Percentiles rank a stretch among this genome's conserved stretches.
These are phyloP conservation scores for Hoplias malabaricus DNA, from an alignment of 2,113 vertebrate genomes.

Conservation along the genomic window DNA sequence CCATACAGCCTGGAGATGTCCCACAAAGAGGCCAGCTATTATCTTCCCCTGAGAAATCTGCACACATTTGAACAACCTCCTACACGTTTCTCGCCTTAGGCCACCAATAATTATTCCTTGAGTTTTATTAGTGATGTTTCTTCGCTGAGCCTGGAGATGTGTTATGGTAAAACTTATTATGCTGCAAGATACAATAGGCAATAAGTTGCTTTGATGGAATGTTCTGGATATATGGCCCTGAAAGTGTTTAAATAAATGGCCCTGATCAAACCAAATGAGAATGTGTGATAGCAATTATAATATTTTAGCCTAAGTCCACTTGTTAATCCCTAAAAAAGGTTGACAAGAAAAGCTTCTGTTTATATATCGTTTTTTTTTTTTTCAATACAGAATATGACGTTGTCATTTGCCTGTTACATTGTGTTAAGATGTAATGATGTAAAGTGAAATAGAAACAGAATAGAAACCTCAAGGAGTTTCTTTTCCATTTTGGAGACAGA, in stretches of 20 bases:
- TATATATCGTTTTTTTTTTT: no score
- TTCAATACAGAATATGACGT: neutral
- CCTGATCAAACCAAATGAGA: neutral
- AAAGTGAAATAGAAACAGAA: no score
- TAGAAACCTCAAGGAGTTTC: no score
- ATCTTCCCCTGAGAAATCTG: slow-evolving; percentile 27
- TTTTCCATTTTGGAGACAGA: no score
- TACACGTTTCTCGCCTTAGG: slow-evolving; percentile 26
- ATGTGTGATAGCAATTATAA: neutral
- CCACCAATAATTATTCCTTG: slow-evolving; percentile 40
- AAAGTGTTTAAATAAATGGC: slow-evolving; percentile 9
- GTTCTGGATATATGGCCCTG: neutral
- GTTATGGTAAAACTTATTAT: neutral
- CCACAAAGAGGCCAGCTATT: slow-evolving; percentile 21
- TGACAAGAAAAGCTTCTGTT: neutral
- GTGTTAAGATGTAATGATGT: no score
- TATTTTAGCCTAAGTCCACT: neutral
- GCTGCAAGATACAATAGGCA: neutral
- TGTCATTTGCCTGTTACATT: neutral
- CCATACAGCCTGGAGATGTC: slow-evolving; percentile 32
- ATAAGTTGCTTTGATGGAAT: neutral
- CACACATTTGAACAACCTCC: slow-evolving; percentile 38
- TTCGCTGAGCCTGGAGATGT: neutral
- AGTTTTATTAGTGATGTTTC: slow-evolving; percentile 31
- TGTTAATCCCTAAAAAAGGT: neutral